Base-by-base conservation (phyloP, 1,140 invertebrate genomes). In the Heliconius hermathena region DNA sequence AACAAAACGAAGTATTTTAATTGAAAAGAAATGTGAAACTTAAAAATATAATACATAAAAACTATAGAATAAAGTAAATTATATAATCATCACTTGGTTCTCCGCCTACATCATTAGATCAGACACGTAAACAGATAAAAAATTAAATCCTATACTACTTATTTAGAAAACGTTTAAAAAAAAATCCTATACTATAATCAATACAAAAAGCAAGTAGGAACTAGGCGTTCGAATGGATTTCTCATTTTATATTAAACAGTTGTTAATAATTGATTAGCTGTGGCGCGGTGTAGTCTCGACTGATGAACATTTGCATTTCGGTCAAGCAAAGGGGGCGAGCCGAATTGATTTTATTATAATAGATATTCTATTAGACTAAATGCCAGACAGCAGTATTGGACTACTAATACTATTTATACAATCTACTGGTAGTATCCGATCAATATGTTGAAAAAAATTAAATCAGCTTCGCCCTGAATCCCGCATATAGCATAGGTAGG, bases 291-390 rank as follows among this genome's bases (percentile, higher is more conserved):
- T 16, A 16, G 60, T 66, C 60, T 60, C 54, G 54, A 60, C 54
- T 66, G 60, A 29, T 22, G 60, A 66, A 70, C 38, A 29, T 71
- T 49, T 49, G 22, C 60, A 76, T 76, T 76, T 76, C 74, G 60
- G 60, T 70, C 57, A 76, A 71, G 6, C 41, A 76, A 76, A 70
- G 36, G 70, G 74, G 38, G 74, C 74, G 38, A 8, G 36, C 18
- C 74, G 26, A 76, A 70, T 70, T 66, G 60, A 66, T 66, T 66
- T 66, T 66, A 29, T 22, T 66, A 66, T 66, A 29, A 66, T 66
- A 66, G 13, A 26, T 66, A 66, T 66, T 66, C 60, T 66, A 66
- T 66, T 66, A 66, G 9, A 66, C 3, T 0, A 60, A 60, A 60
- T 22, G 57, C 1, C 11, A 66, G 26, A 29, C 26, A 11, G 20